Conservation (phyloP, 2,113 vertebrate genomes). For the Neotoma lepida region DNA sequence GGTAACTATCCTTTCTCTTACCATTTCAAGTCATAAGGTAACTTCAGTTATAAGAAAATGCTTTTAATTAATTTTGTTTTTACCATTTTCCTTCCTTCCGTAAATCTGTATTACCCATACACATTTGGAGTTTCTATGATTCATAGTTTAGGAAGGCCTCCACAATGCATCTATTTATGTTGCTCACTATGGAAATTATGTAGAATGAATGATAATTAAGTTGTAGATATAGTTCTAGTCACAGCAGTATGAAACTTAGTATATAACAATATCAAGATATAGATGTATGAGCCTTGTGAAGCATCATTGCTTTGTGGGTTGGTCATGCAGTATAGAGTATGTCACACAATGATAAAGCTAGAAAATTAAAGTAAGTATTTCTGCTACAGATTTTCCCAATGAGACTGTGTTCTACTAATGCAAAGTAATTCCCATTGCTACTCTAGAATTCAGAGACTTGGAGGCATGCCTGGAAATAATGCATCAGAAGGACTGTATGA, state of each 20-base stretch:
- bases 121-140: not conserved
- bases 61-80: not conserved
- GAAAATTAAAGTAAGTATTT: slow-evolving; percentile 35
- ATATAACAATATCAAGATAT: not conserved
- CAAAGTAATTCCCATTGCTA: slow-evolving; percentile 35
- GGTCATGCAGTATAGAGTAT: not conserved
- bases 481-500: not conserved
- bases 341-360: not conserved
- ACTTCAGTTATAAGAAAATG: not conserved
- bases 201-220: not conserved
- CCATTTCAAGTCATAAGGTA: not conserved
- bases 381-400: slow-evolving; percentile 33
- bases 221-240: not conserved
- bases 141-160: not conserved
- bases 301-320: not conserved
- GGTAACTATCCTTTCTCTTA: not conserved
- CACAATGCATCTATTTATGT: not conserved
- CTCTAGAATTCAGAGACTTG: slow-evolving; percentile 37
- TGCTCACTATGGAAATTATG: not conserved
- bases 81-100: not conserved
- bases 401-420: slow-evolving; percentile 48
- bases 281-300: not conserved
- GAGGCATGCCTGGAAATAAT: slow-evolving; percentile 61
- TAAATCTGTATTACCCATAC: not conserved
- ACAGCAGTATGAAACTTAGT: not conserved